phyloP scores from a whole-genome alignment of 2,888 invertebrate species.

The Parelbella ahira region DNA sequence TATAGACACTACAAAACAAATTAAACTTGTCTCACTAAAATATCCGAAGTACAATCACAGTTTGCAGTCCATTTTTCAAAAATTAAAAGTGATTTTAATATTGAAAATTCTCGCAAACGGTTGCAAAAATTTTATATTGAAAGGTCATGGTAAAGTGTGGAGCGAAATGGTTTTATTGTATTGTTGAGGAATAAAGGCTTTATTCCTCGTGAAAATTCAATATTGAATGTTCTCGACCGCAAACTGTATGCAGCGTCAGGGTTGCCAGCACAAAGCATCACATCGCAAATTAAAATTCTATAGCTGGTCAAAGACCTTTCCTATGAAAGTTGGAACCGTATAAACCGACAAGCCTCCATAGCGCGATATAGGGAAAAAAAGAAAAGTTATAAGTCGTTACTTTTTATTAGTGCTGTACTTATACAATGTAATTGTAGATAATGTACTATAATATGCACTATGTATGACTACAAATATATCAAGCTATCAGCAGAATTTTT shows the following conservation, averaged over 20 bases:
- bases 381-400: no score
- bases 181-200: conserved; percentile 21
- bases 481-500: no score
- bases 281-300: conserved; percentile 14
- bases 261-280: conserved; percentile 13
- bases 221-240: conserved; percentile 24
- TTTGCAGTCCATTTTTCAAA: not conserved
- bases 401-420: no score
- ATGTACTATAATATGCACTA: no score
- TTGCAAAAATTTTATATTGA: conserved; percentile 12
- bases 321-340: no score
- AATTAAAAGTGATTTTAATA: conserved; percentile 4
- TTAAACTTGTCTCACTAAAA: no score
- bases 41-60: no score
- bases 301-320: conserved; percentile 7
- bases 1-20: no score
- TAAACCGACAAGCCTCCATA: no score
- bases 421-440: no score
- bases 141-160: conserved; percentile 10
- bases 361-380: no score
- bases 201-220: conserved; percentile 24
- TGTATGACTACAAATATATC: no score
- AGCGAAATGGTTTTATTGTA: conserved; percentile 20
- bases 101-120: conserved; percentile 9
- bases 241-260: conserved; percentile 18